These are phyloP conservation scores for Trachymyrmex cornetzi DNA, from an alignment of 1,140 invertebrate species.

Conservation along the genomic window DNA sequence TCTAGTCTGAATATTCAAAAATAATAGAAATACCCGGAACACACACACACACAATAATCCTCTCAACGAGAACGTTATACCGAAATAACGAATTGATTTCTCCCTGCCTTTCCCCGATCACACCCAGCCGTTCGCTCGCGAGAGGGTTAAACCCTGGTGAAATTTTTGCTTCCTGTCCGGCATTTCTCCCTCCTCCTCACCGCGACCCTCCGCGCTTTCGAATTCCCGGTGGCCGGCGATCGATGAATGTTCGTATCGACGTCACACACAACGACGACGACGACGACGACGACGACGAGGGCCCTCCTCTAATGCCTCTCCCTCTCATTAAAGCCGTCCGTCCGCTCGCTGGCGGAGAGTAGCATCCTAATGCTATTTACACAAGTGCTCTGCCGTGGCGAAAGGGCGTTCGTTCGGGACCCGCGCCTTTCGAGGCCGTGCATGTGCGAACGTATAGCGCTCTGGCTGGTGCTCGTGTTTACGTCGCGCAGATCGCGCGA, in stretches of 20 bases:
- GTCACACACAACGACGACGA: slow-evolving; percentile 64
- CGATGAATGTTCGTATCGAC: slow-evolving; percentile 74
- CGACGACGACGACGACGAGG: slow-evolving; percentile 59
- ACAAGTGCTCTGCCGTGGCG: slow-evolving; percentile 71
- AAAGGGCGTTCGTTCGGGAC: slow-evolving; percentile 67
- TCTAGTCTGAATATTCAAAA: background rate
- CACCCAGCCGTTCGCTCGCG: background rate
- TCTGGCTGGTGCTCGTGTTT: slow-evolving; percentile 6
- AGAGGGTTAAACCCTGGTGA: slow-evolving; percentile 68
- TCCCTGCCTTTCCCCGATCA: background rate
- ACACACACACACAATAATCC: no score
- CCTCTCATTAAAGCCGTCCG: slow-evolving; percentile 76
- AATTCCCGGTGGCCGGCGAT: slow-evolving; percentile 69
- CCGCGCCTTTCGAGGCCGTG: slow-evolving; percentile 35
- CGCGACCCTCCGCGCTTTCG: slow-evolving; percentile 66
- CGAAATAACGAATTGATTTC: slow-evolving; percentile 60
- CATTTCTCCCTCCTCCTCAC: background rate
- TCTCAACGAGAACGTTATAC: slow-evolving; percentile 44
- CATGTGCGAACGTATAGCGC: slow-evolving; percentile 8
- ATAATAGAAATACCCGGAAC: background rate
- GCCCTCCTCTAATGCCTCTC: slow-evolving; percentile 74
- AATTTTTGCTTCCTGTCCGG: slow-evolving; percentile 73
- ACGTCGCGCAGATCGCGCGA: slow-evolving; percentile 28
- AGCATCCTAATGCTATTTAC: slow-evolving; percentile 78
- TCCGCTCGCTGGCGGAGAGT: slow-evolving; percentile 67